Evolutionary conservation across 37 sponge, comb jelly and placozoan genomes (phyloP), one percentile per base, ranked within the genome.

Genomic region (Spongilla lacustris): DNA sequence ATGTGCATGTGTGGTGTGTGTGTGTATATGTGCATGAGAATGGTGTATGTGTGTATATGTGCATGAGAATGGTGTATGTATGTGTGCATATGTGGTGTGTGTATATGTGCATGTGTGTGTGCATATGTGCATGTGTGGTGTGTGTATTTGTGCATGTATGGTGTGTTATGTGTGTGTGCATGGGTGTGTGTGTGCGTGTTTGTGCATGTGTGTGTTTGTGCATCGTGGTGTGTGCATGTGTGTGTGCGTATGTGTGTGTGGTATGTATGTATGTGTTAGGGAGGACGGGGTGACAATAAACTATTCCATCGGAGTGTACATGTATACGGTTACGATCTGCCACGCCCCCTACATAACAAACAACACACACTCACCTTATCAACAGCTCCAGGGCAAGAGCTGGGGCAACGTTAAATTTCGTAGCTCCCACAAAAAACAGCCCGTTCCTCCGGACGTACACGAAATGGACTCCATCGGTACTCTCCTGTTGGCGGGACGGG

Each of bases 351-450:
- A 58, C 12, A 6, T 13, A 17, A 58, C 19, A 1, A 58, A 19
- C 58, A 17, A 58, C 12, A 58, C 58, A 58, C 58, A 58, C 66
- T 27, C 67, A 96, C 97, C 97, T 96, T 48, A 80, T 78, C 26
- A 98, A 76, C 66, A 96, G 82, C 80, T 98, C 98, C 25, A 98
- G 41, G 22, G 84, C 85, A 74, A 89, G 89, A 36, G 92, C 81
- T 32, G 98, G 92, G 0, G 96, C 75, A 25, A 96, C 88, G 37
- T 98, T 96, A 83, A 96, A 98, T 75, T 95, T 96, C n/a, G 98
- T 94, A 3, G 93, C 87, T 25, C 82, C 87, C 48, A 95, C 98
- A 85, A 98, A 96, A 83, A 88, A 98, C 23, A 98, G 86, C 10
- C 92, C 92, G 70, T 96, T 98, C 79, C 92, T 81, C 68, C 76